These are phyloP conservation scores for Leucopsar rothschildi DNA, from an alignment of 2,113 vertebrate genomes.

Conservation along the genomic window DNA sequence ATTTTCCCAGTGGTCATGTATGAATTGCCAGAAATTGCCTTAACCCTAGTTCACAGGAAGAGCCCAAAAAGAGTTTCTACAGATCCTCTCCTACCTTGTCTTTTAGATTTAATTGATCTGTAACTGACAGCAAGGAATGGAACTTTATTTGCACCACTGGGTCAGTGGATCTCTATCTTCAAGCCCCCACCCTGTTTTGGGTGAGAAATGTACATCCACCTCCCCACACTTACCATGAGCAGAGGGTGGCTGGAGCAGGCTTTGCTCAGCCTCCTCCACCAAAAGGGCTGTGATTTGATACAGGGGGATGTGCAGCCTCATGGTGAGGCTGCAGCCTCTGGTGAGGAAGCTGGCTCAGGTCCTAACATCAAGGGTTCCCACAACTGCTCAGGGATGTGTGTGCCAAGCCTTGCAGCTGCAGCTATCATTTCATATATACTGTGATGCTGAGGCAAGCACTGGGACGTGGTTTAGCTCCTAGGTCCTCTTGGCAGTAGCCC, in stretches of 20 bases:
- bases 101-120: not conserved
- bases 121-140: not conserved
- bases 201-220: not conserved
- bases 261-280: not conserved
- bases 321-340: not conserved
- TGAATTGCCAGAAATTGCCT: not conserved
- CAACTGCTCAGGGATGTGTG: not conserved
- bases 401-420: slow-evolving; percentile 37
- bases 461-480: not conserved
- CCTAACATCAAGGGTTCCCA: not conserved
- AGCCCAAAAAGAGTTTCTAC: not conserved
- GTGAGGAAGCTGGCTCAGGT: not conserved
- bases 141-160: not conserved
- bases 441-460: not conserved
- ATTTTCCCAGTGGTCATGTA: not conserved
- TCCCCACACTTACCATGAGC: not conserved
- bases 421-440: not conserved
- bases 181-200: not conserved
- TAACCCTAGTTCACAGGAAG: not conserved
- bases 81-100: not conserved
- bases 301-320: not conserved
- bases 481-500: not conserved
- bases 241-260: not conserved
- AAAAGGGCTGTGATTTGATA: not conserved
- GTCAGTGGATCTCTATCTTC: not conserved